A percentile compares a stretch with the other conserved stretches of the same genome.
These are phyloP conservation scores for Bombus affinis DNA, from an alignment of 1,140 invertebrate species.

Conservation along the genomic window DNA sequence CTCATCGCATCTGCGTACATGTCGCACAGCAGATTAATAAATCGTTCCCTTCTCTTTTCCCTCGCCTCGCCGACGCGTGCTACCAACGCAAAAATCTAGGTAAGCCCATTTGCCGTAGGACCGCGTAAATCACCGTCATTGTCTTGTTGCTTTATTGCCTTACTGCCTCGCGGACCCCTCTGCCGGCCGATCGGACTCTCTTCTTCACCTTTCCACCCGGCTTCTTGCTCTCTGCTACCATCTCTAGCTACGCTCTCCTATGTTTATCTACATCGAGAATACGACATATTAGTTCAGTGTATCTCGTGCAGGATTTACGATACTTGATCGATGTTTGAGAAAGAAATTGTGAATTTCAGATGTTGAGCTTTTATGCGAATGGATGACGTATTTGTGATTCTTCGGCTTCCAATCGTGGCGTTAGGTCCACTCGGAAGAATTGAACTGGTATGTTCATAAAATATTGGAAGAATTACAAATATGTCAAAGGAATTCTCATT, in stretches of 20 bases:
- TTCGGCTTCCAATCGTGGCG: too few relatives aligned
- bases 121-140: conserved; percentile 73
- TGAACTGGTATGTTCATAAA: too few relatives aligned
- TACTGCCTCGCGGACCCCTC: conserved; percentile 37
- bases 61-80: conserved; percentile 59
- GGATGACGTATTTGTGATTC: too few relatives aligned
- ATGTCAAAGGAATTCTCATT: too few relatives aligned
- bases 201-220: conserved; percentile 29
- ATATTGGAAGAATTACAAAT: too few relatives aligned
- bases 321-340: not conserved
- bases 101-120: conserved; percentile 73
- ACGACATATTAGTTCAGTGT: not conserved
- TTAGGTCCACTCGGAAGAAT: too few relatives aligned
- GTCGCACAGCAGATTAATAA: conserved; percentile 70
- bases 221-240: conserved; percentile 18
- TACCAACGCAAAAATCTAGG: conserved; percentile 63
- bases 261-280: not conserved
- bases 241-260: not conserved
- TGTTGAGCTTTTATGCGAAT: too few relatives aligned
- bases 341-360: not conserved
- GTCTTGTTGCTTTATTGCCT: conserved; percentile 72
- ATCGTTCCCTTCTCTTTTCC: conserved; percentile 56
- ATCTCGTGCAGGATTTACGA: not conserved
- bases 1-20: conserved; percentile 65
- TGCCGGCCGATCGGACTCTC: conserved; percentile 29